Percentiles rank a stretch among this genome's conserved stretches.
phyloP scores from a whole-genome alignment of 2,113 vertebrate species.

The Albula glossodonta region DNA sequence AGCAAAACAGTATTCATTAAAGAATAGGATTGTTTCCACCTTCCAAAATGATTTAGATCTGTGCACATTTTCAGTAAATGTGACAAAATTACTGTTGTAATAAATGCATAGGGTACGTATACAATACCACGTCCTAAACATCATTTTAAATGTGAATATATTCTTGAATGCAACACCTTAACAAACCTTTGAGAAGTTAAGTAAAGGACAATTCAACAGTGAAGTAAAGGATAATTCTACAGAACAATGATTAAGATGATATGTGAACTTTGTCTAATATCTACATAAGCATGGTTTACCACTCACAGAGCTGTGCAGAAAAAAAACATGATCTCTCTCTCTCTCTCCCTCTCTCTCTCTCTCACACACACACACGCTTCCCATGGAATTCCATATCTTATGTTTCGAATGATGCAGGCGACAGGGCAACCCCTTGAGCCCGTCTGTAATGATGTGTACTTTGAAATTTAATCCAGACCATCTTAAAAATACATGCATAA shows the following conservation, averaged over 20 bases:
- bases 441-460: constrained; percentile 24
- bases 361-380: background rate
- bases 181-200: no score
- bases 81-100: background rate
- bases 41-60: no score
- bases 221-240: no score
- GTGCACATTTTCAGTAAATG: background rate
- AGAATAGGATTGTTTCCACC: no score
- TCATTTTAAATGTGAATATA: background rate
- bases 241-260: no score
- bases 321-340: no score
- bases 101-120: background rate
- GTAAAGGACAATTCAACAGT: no score
- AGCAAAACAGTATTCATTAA: background rate
- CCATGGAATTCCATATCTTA: background rate
- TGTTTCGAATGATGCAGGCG: constrained; percentile 31
- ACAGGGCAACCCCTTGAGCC: constrained; percentile 43
- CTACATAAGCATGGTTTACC: constrained; percentile 19
- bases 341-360: no score
- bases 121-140: background rate
- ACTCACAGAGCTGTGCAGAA: constrained; percentile 9
- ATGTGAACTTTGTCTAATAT: no score
- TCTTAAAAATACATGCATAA: no score
- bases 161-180: background rate
- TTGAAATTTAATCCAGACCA: background rate